These are phyloP conservation scores for Peribatodes rhomboidaria DNA, from an alignment of 2,888 invertebrate genomes.

Conservation along the genomic window DNA sequence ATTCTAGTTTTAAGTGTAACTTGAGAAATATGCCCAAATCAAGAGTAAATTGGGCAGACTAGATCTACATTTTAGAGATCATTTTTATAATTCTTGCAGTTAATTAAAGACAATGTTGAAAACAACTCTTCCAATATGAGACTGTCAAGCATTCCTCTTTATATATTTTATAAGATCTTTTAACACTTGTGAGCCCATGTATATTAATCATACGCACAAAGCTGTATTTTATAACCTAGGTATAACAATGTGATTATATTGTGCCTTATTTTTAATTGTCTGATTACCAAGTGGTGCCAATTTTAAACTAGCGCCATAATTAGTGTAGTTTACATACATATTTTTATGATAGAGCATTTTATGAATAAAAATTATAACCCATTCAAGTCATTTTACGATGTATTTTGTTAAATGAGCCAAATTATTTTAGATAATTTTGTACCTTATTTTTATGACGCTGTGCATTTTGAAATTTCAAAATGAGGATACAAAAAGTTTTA, in stretches of 20 bases:
- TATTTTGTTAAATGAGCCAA: not conserved
- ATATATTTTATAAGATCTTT: conserved; percentile 41
- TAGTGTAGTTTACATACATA: not conserved
- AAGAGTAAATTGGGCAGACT: conserved; percentile 2
- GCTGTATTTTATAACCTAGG: conserved; percentile 51
- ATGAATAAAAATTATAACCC: not conserved
- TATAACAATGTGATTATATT: conserved; percentile 67
- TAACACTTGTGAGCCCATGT: conserved; percentile 37
- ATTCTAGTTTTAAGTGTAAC: conserved; percentile 5
- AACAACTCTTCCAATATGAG: conserved; percentile 51
- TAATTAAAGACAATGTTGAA: conserved; percentile 32
- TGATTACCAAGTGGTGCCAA: conserved; percentile 79
- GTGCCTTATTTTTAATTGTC: conserved; percentile 73
- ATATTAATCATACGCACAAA: conserved; percentile 58
- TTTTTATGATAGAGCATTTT: not conserved
- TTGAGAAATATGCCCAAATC: not conserved
- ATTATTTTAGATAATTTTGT: not conserved
- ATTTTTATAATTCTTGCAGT: conserved; percentile 16
- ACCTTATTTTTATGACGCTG: not conserved
- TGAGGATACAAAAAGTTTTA: too few species aligned
- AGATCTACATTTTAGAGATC: not conserved
- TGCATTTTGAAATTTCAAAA: not conserved
- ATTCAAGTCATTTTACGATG: not conserved
- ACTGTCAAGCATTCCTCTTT: conserved; percentile 70
- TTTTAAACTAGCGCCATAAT: conserved; percentile 46